These are phyloP conservation scores for Lithosia quadra DNA, from an alignment of 2,888 invertebrate species.

Conservation along the genomic window DNA sequence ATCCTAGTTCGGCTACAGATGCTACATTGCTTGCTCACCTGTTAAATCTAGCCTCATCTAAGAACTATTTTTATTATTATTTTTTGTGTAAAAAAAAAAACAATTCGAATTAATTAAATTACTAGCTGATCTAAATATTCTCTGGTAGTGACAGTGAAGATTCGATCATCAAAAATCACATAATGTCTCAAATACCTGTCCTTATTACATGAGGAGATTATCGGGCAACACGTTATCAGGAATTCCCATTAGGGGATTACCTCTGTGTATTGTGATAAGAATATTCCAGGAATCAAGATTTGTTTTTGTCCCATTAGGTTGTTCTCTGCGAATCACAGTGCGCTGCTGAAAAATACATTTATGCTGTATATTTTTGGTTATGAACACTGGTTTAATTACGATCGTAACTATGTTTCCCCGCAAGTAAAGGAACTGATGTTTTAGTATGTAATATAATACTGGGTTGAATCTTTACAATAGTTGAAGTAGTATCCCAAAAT, in stretches of 20 bases:
- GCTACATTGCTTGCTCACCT: too few species aligned
- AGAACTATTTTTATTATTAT: too few species aligned
- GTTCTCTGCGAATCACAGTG: not conserved
- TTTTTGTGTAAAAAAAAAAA: too few species aligned
- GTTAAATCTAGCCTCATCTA: too few species aligned
- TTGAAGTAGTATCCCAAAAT: too few species aligned
- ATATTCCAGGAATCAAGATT: constrained; percentile 5
- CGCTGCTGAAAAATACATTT: not conserved
- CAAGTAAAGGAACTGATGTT: too few species aligned
- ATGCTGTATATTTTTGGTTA: too few species aligned
- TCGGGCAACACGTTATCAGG: constrained; percentile 2
- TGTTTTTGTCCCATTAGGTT: not conserved
- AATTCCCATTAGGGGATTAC: constrained; percentile 1
- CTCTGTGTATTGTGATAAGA: constrained; percentile 4
- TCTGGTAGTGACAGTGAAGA: not conserved
- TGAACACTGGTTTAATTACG: too few species aligned
- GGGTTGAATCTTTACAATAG: too few species aligned
- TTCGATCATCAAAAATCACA: constrained; percentile 2
- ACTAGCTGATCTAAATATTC: not conserved
- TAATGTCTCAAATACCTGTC: constrained; percentile 2
- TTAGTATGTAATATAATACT: too few species aligned
- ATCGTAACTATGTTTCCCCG: too few species aligned
- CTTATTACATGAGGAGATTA: constrained; percentile 2
- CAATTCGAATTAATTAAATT: not conserved
- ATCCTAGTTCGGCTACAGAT: too few species aligned